A percentile compares a stretch with the other conserved stretches of the same genome.
Conservation (phyloP, 2,888 invertebrate species). For the Microctonus hyperodae region DNA sequence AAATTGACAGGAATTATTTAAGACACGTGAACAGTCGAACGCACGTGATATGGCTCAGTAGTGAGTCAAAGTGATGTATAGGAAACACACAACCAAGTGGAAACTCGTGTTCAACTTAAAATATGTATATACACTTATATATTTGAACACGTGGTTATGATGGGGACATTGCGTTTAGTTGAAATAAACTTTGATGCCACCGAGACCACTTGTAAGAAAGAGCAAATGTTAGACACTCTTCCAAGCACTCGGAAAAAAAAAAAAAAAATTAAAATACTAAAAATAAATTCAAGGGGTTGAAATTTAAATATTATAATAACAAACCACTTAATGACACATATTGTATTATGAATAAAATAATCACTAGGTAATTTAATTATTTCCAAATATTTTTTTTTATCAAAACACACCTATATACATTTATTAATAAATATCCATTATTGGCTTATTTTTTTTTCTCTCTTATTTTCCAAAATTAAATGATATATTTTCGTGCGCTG, state of each 20-base stretch:
- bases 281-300: no score
- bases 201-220: constrained; percentile 30
- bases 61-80: constrained; percentile 7
- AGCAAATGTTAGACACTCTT: constrained; percentile 15
- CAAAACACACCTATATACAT: no score
- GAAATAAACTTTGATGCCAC: constrained; percentile 55
- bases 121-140: constrained; percentile 9
- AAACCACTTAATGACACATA: no score
- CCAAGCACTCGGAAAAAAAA: neutral
- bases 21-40: constrained; percentile 23
- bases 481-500: neutral
- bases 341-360: no score
- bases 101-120: constrained; percentile 52
- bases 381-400: no score
- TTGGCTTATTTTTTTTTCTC: neutral
- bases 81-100: constrained; percentile 49
- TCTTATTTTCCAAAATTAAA: neutral
- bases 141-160: constrained; percentile 34
- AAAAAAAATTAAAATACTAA: neutral
- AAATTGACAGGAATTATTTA: no score
- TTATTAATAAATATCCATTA: no score
- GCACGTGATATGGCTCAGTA: constrained; percentile 48
- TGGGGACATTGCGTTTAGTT: constrained; percentile 19
- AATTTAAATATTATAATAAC: no score
- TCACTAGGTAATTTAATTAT: no score